phyloP scores from a whole-genome alignment of 2,113 vertebrate species.

The Xenopus borealis region DNA sequence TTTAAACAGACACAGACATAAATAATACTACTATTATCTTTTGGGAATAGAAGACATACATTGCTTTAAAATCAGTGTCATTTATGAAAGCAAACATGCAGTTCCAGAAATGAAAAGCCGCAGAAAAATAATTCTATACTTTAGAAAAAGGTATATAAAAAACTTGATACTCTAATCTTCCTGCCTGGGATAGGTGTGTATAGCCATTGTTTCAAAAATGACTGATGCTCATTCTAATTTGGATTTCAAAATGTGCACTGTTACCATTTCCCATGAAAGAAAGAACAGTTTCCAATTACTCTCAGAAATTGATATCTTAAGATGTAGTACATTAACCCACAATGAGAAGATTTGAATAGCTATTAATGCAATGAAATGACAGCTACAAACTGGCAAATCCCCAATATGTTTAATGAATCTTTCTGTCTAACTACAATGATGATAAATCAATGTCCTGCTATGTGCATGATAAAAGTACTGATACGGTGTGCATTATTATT shows the following conservation, averaged over 20 bases:
- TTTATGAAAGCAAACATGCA: no score
- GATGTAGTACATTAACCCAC: slow-evolving; percentile 27
- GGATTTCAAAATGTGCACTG: not conserved
- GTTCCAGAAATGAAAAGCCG: no score
- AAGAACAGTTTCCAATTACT: slow-evolving; percentile 19
- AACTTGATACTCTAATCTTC: no score
- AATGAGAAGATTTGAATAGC: slow-evolving; percentile 17
- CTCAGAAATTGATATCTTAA: slow-evolving; percentile 21
- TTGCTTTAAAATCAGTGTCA: no score
- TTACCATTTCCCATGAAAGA: not conserved
- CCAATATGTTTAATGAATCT: slow-evolving; percentile 21
- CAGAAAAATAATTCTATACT: no score
- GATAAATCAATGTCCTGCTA: slow-evolving; percentile 3
- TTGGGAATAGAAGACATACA: no score
- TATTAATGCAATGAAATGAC: slow-evolving; percentile 13
- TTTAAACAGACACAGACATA: no score
- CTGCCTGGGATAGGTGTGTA: no score
- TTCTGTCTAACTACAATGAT: slow-evolving; percentile 20
- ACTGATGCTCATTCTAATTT: slow-evolving; percentile 5
- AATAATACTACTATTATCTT: no score
- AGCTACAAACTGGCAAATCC: slow-evolving; percentile 18
- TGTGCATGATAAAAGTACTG: slow-evolving; percentile 12
- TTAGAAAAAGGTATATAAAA: no score
- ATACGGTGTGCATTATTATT: slow-evolving; percentile 1
- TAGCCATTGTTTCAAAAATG: not conserved